Conservation (phyloP, 2,797 vertebrate genomes). For the Coregonus suidteri region DNA sequence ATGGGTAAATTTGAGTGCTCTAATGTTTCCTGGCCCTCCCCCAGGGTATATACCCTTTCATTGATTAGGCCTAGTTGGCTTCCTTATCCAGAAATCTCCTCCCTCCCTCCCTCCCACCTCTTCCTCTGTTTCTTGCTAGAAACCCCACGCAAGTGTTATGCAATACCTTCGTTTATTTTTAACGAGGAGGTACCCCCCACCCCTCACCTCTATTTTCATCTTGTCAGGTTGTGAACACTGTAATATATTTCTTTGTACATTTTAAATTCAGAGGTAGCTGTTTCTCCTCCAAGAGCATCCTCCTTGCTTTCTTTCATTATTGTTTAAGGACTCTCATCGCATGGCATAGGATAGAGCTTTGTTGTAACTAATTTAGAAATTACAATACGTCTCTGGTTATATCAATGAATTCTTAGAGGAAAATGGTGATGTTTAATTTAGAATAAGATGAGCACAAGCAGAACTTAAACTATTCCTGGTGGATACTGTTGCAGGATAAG, state of each 20-base stretch:
- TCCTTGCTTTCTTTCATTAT: background rate
- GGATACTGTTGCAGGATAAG: too few species aligned
- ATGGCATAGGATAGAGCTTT: background rate
- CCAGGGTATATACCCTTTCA: slow-evolving; percentile 20
- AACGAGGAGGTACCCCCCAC: slow-evolving; percentile 35
- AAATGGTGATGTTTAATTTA: background rate
- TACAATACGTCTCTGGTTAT: background rate
- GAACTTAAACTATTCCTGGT: background rate
- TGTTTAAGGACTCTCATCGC: background rate
- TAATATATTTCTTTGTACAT: background rate
- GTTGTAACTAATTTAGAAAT: background rate
- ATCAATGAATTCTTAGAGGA: background rate
- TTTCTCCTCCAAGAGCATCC: background rate
- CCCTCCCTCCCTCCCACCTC: background rate
- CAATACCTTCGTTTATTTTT: slow-evolving; percentile 41
- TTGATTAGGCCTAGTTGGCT: slow-evolving; percentile 25
- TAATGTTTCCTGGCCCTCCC: slow-evolving; percentile 17
- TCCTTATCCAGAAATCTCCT: slow-evolving; percentile 19
- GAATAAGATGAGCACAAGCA: background rate
- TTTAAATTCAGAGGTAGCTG: background rate
- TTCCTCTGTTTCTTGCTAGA: slow-evolving; percentile 9
- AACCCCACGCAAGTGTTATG: slow-evolving; percentile 31
- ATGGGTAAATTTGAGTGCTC: slow-evolving; percentile 47
- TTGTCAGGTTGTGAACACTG: slow-evolving; percentile 24
- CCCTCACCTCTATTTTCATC: slow-evolving; percentile 20